Evolutionary conservation across 2,888 invertebrate genomes (phyloP).

Genomic region (Panopea generosa): DNA sequence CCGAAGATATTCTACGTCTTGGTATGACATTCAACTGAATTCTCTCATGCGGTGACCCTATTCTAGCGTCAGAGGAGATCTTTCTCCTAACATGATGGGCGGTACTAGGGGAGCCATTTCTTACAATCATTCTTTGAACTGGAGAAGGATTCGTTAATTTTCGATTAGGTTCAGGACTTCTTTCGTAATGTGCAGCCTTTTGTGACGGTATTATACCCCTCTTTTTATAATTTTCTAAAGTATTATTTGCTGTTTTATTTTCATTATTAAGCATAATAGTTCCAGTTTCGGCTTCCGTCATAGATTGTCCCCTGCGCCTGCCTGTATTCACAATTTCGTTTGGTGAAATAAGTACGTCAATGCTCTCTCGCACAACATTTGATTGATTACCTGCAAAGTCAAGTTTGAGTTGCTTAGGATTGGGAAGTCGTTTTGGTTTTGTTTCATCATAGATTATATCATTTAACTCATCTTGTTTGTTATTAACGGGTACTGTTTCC

Average conservation of each 20-base stretch:
- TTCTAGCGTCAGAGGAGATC: conserved; percentile 37
- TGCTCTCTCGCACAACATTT: conserved; percentile 36
- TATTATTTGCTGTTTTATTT: too few species aligned
- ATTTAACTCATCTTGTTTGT: conserved; percentile 1
- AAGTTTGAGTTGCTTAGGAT: conserved; percentile 34
- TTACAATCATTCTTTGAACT: conserved; percentile 33
- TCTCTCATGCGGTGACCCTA: conserved; percentile 6
- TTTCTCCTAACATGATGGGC: conserved; percentile 29
- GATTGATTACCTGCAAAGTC: conserved; percentile 1
- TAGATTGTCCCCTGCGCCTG: neutral
- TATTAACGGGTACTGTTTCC: too few species aligned
- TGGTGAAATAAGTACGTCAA: conserved; percentile 44
- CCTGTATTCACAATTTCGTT: conserved; percentile 27
- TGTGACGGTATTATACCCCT: too few species aligned
- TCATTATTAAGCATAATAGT: too few species aligned
- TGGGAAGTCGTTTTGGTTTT: conserved; percentile 62
- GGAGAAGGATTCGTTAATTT: conserved; percentile 35
- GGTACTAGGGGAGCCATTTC: conserved; percentile 9
- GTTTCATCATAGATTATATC: conserved; percentile 62
- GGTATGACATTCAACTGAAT: neutral
- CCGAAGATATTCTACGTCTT: conserved; percentile 43
- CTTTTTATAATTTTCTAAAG: too few species aligned
- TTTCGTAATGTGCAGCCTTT: conserved; percentile 21
- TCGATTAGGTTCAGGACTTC: conserved; percentile 33
- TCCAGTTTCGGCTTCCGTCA: neutral